A percentile compares a stretch with the other conserved stretches of the same genome.
These are phyloP conservation scores for Manacus vitellinus DNA, from an alignment of 2,113 vertebrate genomes.

Conservation along the genomic window DNA sequence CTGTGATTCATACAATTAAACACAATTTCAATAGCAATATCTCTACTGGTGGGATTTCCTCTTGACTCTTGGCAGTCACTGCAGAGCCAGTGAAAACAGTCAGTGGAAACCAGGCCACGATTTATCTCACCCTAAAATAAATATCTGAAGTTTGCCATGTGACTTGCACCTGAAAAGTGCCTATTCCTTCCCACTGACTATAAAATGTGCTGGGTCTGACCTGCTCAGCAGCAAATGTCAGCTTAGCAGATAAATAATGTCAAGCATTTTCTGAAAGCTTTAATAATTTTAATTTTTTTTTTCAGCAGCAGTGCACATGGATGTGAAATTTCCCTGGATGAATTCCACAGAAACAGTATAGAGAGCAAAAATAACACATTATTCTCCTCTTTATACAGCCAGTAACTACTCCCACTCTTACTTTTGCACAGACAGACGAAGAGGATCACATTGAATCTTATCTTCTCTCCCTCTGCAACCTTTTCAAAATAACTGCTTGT, in stretches of 20 bases:
- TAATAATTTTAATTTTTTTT: not conserved
- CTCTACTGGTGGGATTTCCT: not conserved
- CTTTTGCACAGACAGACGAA: not conserved
- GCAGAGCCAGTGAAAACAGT: not conserved
- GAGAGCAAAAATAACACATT: not conserved
- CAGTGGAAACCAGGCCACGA: not conserved
- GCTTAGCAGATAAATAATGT: not conserved
- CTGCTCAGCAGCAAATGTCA: not conserved
- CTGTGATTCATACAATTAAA: not conserved
- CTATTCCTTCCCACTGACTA: not conserved
- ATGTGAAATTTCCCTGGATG: not conserved
- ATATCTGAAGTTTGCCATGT: not conserved
- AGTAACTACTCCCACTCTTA: not conserved
- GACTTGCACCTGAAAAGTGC: not conserved
- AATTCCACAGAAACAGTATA: not conserved
- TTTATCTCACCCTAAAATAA: not conserved
- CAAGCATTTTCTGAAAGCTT: not conserved
- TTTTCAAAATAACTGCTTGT: not conserved
- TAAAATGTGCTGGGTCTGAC: not conserved
- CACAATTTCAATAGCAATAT: accelerated
- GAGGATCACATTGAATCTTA: not conserved
- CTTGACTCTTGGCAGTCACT: not conserved
- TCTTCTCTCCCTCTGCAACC: not conserved
- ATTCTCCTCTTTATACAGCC: not conserved
- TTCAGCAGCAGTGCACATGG: not conserved